Evolutionary conservation across 1,140 invertebrate species (phyloP).

Genomic region (Brachionus sp.): DNA sequence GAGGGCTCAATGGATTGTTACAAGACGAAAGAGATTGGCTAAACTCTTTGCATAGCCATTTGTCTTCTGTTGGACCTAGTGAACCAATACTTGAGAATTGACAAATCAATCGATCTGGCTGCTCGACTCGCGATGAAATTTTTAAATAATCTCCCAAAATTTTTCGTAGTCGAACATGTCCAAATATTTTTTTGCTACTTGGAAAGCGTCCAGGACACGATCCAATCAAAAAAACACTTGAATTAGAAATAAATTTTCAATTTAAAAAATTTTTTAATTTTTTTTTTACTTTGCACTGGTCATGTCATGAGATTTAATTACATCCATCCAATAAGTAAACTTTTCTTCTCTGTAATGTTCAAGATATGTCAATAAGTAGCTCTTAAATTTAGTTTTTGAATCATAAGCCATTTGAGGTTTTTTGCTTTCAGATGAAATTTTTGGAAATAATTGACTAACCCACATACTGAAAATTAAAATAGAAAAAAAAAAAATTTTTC

Average conservation of each 20-base stretch:
- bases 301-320: slow-evolving; percentile 64
- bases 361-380: slow-evolving; percentile 77
- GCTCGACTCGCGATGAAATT: slow-evolving; percentile 50
- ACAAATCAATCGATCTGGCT: slow-evolving; percentile 65
- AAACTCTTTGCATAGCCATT: slow-evolving; percentile 70
- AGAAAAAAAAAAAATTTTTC: not conserved
- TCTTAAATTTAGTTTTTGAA: slow-evolving; percentile 78
- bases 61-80: slow-evolving; percentile 68
- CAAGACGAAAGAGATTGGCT: slow-evolving; percentile 59
- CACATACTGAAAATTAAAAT: slow-evolving; percentile 65
- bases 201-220: slow-evolving; percentile 76
- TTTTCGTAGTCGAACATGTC: slow-evolving; percentile 68
- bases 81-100: slow-evolving; percentile 88
- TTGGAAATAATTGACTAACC: slow-evolving; percentile 76
- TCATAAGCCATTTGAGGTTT: slow-evolving; percentile 63
- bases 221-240: slow-evolving; percentile 75
- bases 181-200: slow-evolving; percentile 64
- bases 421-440: slow-evolving; percentile 31
- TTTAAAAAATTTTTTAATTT: slow-evolving; percentile 46
- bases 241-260: slow-evolving; percentile 47
- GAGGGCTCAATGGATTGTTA: slow-evolving; percentile 46
- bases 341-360: slow-evolving; percentile 68
- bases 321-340: slow-evolving; percentile 68
- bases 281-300: slow-evolving; percentile 69
- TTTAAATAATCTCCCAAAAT: slow-evolving; percentile 52